phyloP scores from a whole-genome alignment of 2,113 vertebrate genomes.

The Gallinago jamesoni region DNA sequence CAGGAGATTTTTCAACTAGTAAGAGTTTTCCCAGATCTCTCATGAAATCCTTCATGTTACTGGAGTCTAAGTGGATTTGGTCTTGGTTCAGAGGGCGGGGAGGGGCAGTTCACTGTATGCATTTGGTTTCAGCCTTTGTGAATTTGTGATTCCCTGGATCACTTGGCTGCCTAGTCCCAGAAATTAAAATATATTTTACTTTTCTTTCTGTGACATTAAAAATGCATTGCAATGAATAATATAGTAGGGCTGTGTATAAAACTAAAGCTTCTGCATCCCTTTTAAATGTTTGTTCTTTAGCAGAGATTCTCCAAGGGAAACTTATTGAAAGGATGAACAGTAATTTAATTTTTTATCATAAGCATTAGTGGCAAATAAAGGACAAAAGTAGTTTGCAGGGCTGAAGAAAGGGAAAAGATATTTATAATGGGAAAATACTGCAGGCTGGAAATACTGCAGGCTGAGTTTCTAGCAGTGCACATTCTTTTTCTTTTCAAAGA shows the following conservation, averaged over 20 bases:
- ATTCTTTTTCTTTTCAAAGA: slow-evolving; percentile 70
- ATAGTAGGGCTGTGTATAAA: slow-evolving; percentile 80
- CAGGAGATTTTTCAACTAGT: slow-evolving; percentile 45
- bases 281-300: slow-evolving; percentile 82
- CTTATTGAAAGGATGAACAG: slow-evolving; percentile 78
- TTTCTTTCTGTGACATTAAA: slow-evolving; percentile 79
- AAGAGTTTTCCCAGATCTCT: slow-evolving; percentile 30
- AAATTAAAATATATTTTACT: slow-evolving; percentile 82
- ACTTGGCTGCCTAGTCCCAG: slow-evolving; percentile 59
- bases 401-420: slow-evolving; percentile 71
- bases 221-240: slow-evolving; percentile 84
- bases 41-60: neutral
- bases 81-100: neutral
- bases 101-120: neutral
- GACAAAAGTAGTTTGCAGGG: slow-evolving; percentile 75
- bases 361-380: slow-evolving; percentile 80
- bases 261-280: slow-evolving; percentile 72
- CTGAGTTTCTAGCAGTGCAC: slow-evolving; percentile 51
- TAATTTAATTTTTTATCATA: slow-evolving; percentile 87
- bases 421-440: slow-evolving; percentile 73
- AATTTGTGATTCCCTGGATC: slow-evolving; percentile 68
- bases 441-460: neutral
- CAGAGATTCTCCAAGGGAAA: slow-evolving; percentile 76
- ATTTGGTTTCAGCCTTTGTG: slow-evolving; percentile 51
- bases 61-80: neutral